A percentile compares a stretch with the other conserved stretches of the same genome.
Conservation (phyloP, 2,888 invertebrate species). For the Bembecia ichneumoniformis region DNA sequence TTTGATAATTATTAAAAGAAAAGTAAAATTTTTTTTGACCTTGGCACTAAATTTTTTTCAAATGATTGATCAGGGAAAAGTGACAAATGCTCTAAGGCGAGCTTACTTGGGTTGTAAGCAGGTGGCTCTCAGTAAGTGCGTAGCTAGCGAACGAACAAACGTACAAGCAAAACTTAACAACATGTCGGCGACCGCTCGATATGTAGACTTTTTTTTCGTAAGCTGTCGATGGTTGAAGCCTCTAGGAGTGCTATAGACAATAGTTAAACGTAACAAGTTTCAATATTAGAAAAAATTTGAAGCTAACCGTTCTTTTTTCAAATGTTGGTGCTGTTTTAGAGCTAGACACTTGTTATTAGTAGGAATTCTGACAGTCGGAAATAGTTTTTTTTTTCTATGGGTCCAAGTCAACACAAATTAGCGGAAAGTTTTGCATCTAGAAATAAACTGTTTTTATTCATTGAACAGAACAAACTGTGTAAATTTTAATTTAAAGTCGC, state of each 20-base stretch:
- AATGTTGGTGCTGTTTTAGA: slow-evolving; percentile 1
- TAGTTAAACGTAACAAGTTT: slow-evolving; percentile 17
- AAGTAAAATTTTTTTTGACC: not conserved
- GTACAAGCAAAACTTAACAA: not conserved
- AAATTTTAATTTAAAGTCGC: not conserved
- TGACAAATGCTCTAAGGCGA: slow-evolving; percentile 66
- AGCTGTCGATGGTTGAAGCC: slow-evolving; percentile 17
- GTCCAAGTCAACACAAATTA: too few relatives aligned
- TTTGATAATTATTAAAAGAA: not conserved
- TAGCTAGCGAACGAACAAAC: slow-evolving; percentile 25
- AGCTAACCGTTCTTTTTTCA: slow-evolving; percentile 4
- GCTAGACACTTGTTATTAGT: not conserved
- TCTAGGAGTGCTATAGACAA: slow-evolving; percentile 26
- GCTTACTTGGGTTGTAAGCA: slow-evolving; percentile 72
- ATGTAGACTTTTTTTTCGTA: slow-evolving; percentile 15
- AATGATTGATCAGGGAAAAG: slow-evolving; percentile 55
- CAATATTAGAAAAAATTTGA: slow-evolving; percentile 4
- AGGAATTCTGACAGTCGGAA: too few relatives aligned
- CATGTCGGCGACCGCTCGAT: slow-evolving; percentile 7
- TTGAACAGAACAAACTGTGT: not conserved
- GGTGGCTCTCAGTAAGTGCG: slow-evolving; percentile 71
- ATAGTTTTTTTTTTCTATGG: too few relatives aligned
- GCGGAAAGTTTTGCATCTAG: too few relatives aligned
- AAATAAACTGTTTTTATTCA: too few relatives aligned
- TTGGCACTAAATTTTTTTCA: slow-evolving; percentile 4